Evolutionary conservation across 2,113 vertebrate species (phyloP).

Genomic region (Odocoileus hemionus): DNA sequence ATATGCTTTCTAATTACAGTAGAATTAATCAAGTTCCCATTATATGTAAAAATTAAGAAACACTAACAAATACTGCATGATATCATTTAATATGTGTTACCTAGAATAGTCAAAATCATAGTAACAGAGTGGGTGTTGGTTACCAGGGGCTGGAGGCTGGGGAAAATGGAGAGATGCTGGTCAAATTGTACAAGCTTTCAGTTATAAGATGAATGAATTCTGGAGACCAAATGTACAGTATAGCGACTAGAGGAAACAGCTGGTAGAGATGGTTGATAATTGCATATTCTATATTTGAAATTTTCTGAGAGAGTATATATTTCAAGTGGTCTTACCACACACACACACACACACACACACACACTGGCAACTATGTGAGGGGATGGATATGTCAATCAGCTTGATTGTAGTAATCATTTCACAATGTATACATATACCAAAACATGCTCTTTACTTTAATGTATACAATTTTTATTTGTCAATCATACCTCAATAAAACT

Average conservation of each 20-base stretch:
- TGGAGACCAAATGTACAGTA: not conserved
- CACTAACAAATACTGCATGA: not conserved
- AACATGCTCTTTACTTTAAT: not conserved
- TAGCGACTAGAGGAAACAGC: not conserved
- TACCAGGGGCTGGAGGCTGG: not conserved
- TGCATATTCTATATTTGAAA: not conserved
- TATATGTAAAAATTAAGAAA: slow-evolving; percentile 14
- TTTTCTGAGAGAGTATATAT: not conserved
- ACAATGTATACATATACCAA: not conserved
- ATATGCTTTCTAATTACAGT: not conserved
- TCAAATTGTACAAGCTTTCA: not conserved
- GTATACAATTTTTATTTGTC: not conserved
- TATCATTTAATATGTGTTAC: not conserved
- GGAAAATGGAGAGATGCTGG: not conserved
- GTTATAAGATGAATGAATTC: not conserved
- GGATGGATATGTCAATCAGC: not conserved
- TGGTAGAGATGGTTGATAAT: not conserved
- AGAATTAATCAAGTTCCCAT: not conserved
- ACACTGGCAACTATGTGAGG: not conserved
- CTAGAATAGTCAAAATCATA: not conserved
- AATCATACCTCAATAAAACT: not conserved
- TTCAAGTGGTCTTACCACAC: not conserved
- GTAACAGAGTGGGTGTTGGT: not conserved
- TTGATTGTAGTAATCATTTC: not conserved
- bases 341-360: not conserved